Percentiles rank a stretch among this genome's conserved stretches.
These are phyloP conservation scores for Rhinichthys osculus DNA, from an alignment of 2,797 vertebrate species.

Conservation along the genomic window DNA sequence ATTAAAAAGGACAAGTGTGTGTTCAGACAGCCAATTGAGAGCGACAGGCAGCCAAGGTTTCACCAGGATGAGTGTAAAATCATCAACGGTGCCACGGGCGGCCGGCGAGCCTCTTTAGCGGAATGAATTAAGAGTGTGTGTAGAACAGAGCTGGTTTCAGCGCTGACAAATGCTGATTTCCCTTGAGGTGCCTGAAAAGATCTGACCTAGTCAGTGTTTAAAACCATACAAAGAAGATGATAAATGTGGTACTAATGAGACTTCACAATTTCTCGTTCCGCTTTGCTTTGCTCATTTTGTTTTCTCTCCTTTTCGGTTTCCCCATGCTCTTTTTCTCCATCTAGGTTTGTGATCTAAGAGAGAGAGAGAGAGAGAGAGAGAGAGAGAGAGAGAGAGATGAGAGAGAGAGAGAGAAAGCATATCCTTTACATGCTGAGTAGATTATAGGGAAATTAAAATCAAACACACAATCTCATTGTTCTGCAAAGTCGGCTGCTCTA, in stretches of 20 bases:
- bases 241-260: constrained; percentile 86
- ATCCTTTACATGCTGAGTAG: constrained; percentile 73
- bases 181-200: constrained; percentile 84
- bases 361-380: constrained; percentile 63
- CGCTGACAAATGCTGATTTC: constrained; percentile 86
- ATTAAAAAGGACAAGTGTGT: constrained; percentile 79
- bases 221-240: constrained; percentile 85
- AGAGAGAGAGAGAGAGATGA: no score
- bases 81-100: constrained; percentile 66
- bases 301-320: constrained; percentile 34
- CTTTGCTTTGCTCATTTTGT: constrained; percentile 63
- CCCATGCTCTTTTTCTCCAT: constrained; percentile 12
- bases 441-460: constrained; percentile 82
- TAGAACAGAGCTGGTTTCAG: constrained; percentile 66
- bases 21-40: constrained; percentile 78
- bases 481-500: constrained; percentile 72
- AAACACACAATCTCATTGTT: constrained; percentile 81
- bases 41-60: constrained; percentile 78
- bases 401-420: constrained; percentile 59
- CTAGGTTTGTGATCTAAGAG: constrained; percentile 38
- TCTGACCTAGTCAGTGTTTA: constrained; percentile 86
- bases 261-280: constrained; percentile 71
- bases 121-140: constrained; percentile 78
- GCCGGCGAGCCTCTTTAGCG: constrained; percentile 65
- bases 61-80: constrained; percentile 82